These are phyloP conservation scores for Squalus acanthias DNA, from an alignment of 2,797 vertebrate species.

Conservation along the genomic window DNA sequence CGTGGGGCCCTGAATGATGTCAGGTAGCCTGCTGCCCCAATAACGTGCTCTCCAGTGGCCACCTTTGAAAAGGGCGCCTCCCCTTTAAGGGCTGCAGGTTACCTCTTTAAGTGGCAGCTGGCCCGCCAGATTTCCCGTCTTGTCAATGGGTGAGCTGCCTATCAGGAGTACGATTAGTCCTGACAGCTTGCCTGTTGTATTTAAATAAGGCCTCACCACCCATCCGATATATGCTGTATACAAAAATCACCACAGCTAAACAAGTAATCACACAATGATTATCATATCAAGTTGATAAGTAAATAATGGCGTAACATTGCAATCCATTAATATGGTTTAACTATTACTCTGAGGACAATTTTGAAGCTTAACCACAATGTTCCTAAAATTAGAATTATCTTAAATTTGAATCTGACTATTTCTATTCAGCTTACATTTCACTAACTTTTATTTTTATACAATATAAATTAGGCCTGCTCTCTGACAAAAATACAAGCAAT, in stretches of 20 bases:
- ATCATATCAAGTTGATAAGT: not conserved
- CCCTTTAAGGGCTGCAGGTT: not conserved
- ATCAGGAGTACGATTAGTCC: not conserved
- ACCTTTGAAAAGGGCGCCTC: not conserved
- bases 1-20: not conserved
- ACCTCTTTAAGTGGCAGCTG: not conserved
- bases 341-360: not conserved
- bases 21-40: too few species aligned
- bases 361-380: not conserved
- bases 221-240: not conserved
- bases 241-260: not conserved
- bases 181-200: not conserved
- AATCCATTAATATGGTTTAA: not conserved
- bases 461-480: not conserved
- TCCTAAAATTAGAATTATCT: not conserved
- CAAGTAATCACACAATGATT: not conserved
- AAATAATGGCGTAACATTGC: not conserved
- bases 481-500: not conserved
- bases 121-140: not conserved
- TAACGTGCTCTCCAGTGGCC: not conserved
- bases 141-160: not conserved
- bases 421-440: not conserved
- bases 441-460: not conserved
- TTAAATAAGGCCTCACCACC: not conserved
- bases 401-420: not conserved